Evolutionary conservation across 2,797 vertebrate genomes (phyloP), one percentile per base, ranked within the genome.

Genomic region (Anisognathus igniventris): DNA sequence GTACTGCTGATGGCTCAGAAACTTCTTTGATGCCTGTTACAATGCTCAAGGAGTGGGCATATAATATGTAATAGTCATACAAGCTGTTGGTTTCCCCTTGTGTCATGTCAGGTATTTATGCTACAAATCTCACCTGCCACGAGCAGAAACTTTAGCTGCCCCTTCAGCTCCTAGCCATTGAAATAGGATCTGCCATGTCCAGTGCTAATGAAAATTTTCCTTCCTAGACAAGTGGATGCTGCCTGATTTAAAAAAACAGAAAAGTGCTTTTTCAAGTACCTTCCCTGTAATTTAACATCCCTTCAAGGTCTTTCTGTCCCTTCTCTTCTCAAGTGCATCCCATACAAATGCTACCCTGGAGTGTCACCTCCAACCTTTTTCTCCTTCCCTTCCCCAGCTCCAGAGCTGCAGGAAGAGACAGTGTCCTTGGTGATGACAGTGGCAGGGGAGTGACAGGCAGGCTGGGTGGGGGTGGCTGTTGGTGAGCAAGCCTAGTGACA

Each of bases 401-500:
- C 44, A 7, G 70, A 53, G 35, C 77, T 71, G 30, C 37, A 51
- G 57, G 71, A 78, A 76, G 48, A 60, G 77, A 39, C 51, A 17
- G 33, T 67, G 73, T 92, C 81, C 79, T 83, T 86, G 0, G 2
- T 85, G 88, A 74, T 96, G 95, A 96, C 92, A 91, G 88, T 62
- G 92, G 35, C 66, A 87, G 57, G 83, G 86, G 83, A 96, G 93
- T 96, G 95, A 91, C 93, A 93, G 80, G 88, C 95, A 81, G 74
- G 80, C 83, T 95, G 89, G 90, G 93, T 89, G 96, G 95, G 84
- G 93, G 93, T 80, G 92, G 92, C 83, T 95, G 77, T 64, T 92
- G 87, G 86, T 96, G 92, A 97, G 92, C 92, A 87, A 96, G 91
- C 95, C 88, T 77, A 75, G 92, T 96, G 97, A 96, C 94, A 90